Conservation (phyloP, 2,888 invertebrate species). For the Diplazon laetatorius region DNA sequence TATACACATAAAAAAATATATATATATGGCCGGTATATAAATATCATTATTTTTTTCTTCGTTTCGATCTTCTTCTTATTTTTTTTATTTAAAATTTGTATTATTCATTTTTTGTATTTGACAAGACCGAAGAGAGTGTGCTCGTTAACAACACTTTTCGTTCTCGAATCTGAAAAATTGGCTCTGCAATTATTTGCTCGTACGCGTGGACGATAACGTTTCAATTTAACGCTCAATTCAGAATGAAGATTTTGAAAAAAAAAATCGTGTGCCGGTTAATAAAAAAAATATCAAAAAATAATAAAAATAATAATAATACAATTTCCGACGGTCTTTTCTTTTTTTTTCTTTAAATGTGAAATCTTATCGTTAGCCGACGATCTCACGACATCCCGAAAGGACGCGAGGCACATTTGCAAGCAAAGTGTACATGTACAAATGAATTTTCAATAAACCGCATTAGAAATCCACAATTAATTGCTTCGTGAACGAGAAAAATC, state of each 20-base stretch:
- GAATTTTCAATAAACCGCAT: constrained; percentile 71
- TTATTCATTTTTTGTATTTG: constrained; percentile 43
- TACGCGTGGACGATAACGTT: constrained; percentile 31
- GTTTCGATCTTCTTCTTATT: constrained; percentile 20
- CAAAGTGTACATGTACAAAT: constrained; percentile 70
- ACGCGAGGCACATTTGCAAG: constrained; percentile 20
- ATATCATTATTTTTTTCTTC: constrained; percentile 34
- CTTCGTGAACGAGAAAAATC: not conserved
- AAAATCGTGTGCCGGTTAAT: constrained; percentile 38
- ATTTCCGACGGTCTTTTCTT: constrained; percentile 52
- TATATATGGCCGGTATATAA: constrained; percentile 43
- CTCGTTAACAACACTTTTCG: constrained; percentile 15
- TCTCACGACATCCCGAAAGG: constrained; percentile 62
- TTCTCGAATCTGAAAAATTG: constrained; percentile 19
- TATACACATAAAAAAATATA: constrained; percentile 10
- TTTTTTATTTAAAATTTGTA: too few relatives aligned
- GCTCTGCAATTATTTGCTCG: constrained; percentile 34
- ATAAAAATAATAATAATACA: too few relatives aligned
- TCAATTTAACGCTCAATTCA: constrained; percentile 51
- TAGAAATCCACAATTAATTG: constrained; percentile 60
- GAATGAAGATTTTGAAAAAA: constrained; percentile 19
- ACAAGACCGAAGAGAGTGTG: constrained; percentile 2
- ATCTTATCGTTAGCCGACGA: constrained; percentile 62
- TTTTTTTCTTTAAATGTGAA: constrained; percentile 49
- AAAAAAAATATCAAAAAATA: too few relatives aligned